Base-by-base conservation (phyloP, 2,888 invertebrate genomes). In the Melieria omissa region DNA sequence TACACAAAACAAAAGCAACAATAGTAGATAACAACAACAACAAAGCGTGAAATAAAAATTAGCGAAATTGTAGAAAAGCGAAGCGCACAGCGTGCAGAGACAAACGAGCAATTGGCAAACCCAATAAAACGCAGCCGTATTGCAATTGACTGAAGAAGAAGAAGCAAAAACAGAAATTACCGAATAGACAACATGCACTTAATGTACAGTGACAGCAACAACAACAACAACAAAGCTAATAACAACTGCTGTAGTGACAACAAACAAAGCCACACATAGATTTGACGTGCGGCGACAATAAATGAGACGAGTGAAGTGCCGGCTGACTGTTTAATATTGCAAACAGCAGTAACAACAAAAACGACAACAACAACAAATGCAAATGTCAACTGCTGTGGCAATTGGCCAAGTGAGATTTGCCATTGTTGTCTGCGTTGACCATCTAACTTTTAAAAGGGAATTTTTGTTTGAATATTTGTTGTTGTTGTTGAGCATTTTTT, bases 321-420 rank as follows among this genome's bases (percentile, higher is more conserved):
- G 29, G 29, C 29, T 29, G 29, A 29, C 29, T 29, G 29, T 2
- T 29, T 3, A 29, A 29, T 29, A 29, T 29, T 29, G 29, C 29
- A 29, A 54, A 12, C 47, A 5, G 49, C 67, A 5, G 41, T 16
- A 8, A 41, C 29, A 14, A n/a, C 12, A 12, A n/a, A 42, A 58
- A 12, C 1, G 47, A 57, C 2, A 29, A 29, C 29, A 29, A 29
- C 29, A 29, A 29, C 29, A 70, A 64, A 60, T 46, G 52, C 46
- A 47, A 65, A 64, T 52, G 52, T 52, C 52, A 52, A 52, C 4
- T 65, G 67, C 66, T 52, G 65, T 58, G 62, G 70, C 67, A 73
- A 71, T 70, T 64, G 61, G 64, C 69, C 70, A 70, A 29, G 29
- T 29, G 29, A 29, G 29, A 29, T 29, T 29, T 29, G 29, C 29